Percentiles rank a stretch among this genome's conserved stretches.
These are phyloP conservation scores for Phrynocephalus guinanensis DNA, from an alignment of 2,797 vertebrate species.

Conservation along the genomic window DNA sequence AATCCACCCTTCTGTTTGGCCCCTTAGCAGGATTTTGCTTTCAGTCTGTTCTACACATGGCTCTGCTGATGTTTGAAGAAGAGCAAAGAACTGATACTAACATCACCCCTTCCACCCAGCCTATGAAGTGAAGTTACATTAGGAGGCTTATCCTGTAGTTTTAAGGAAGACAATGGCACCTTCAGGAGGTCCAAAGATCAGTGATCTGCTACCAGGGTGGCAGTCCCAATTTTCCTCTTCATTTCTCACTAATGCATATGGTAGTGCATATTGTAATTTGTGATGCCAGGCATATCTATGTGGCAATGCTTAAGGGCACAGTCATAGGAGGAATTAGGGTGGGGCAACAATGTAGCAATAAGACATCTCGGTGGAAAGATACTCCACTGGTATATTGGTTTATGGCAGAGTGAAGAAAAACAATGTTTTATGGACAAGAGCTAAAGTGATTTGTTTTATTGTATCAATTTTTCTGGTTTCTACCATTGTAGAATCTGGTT, in stretches of 20 bases:
- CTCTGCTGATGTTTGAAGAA: not conserved
- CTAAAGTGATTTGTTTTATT: not conserved
- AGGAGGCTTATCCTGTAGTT: not conserved
- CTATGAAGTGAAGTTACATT: not conserved
- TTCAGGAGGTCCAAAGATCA: too few species aligned
- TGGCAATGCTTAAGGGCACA: not conserved
- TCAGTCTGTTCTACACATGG: not conserved
- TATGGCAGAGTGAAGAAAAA: not conserved
- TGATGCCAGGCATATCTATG: not conserved
- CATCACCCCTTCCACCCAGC: not conserved
- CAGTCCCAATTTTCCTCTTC: not conserved
- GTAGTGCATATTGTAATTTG: too few species aligned
- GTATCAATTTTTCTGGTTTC: not conserved
- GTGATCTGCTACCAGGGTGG: too few species aligned
- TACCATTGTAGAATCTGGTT: not conserved
- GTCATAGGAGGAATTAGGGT: not conserved
- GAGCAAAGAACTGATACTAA: not conserved
- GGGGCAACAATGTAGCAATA: not conserved
- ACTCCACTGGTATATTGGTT: not conserved
- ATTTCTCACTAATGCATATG: not conserved
- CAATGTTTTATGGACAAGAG: not conserved
- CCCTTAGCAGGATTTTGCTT: not conserved
- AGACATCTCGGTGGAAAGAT: not conserved
- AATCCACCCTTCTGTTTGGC: not conserved
- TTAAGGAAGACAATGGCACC: not conserved